Conservation (phyloP, 2,797 vertebrate genomes). For the Chaetophractus vellerosus region DNA sequence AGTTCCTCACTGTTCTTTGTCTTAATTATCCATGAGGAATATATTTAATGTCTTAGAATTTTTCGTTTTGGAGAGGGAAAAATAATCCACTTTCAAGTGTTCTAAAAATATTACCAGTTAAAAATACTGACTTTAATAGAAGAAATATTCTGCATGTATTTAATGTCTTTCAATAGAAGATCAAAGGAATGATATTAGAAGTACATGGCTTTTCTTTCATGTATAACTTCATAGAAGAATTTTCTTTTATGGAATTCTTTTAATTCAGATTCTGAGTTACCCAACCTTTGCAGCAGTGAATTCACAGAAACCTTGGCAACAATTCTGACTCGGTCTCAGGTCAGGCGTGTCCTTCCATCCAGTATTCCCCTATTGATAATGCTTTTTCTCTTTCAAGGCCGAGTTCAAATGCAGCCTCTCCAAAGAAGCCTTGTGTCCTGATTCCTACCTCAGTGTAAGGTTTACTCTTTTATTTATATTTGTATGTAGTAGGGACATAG, state of each 20-base stretch:
- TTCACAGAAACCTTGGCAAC: conserved; percentile 34
- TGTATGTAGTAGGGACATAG: background rate
- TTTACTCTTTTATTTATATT: background rate
- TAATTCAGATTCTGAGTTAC: conserved; percentile 53
- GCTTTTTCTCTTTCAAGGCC: conserved; percentile 37
- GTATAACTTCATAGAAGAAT: conserved; percentile 73
- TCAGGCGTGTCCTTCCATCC: background rate
- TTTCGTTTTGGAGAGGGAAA: conserved; percentile 43
- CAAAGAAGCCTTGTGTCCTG: conserved; percentile 4
- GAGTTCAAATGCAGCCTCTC: background rate
- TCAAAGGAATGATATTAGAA: conserved; percentile 73
- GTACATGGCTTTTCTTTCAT: conserved; percentile 70
- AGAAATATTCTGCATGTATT: conserved; percentile 60
- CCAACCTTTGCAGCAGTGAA: background rate
- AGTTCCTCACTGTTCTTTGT: conserved; percentile 58
- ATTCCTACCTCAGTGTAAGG: background rate
- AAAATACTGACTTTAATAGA: conserved; percentile 73
- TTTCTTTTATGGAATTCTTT: conserved; percentile 71
- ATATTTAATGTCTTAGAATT: conserved; percentile 61
- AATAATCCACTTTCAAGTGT: conserved; percentile 65
- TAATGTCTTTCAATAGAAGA: conserved; percentile 67
- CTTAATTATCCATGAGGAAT: conserved; percentile 52
- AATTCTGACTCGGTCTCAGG: background rate
- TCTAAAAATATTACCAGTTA: conserved; percentile 72
- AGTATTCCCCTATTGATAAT: background rate